Evolutionary conservation across 1,140 invertebrate genomes (phyloP), one percentile per base, ranked within the genome.

Genomic region (Drosophila biarmipes): DNA sequence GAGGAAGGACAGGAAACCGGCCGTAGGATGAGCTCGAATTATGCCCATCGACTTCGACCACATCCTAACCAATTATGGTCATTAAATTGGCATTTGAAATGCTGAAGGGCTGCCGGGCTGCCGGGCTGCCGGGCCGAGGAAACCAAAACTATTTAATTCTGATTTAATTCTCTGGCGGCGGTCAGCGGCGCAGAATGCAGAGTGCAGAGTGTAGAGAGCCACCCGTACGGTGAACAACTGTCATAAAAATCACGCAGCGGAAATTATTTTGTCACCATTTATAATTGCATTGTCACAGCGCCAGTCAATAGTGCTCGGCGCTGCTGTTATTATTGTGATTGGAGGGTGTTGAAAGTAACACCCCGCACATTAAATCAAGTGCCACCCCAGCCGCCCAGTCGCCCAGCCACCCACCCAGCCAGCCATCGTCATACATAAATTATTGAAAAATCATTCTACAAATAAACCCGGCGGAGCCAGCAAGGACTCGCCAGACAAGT

Each of bases 221-320:
- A 68, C 34, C 69, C 54, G 66, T 58, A 57, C 64, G 63, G 66
- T 63, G 68, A 84, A 86, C 82, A 89, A 89, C 84, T 89, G 87
- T 90, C 87, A 90, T 90, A 90, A 90, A 90, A 90, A 90, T 90
- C 87, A 90, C 87, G 78, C 73, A 81, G 87, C 87, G 87, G 87
- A 90, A 90, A 90, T 90, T 90, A 90, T 90, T 90, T 90, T 90
- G 87, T 90, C 87, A 90, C 87, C 87, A 90, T 90, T 89, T 90
- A 90, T 90, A 90, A 90, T 90, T 90, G 87, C 89, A 90, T 90
- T 90, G 87, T 90, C 87, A 87, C 80, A 90, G 63, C 76, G 72
- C 38, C 55, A 75, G 59, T 73, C 68, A 77, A 69, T 78, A 71
- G 58, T 78, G 43, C 24, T 43, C 61, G 52, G 59, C 78, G 55